These are phyloP conservation scores for Lepas anatifera DNA, from an alignment of 2,888 invertebrate species.

Conservation along the genomic window DNA sequence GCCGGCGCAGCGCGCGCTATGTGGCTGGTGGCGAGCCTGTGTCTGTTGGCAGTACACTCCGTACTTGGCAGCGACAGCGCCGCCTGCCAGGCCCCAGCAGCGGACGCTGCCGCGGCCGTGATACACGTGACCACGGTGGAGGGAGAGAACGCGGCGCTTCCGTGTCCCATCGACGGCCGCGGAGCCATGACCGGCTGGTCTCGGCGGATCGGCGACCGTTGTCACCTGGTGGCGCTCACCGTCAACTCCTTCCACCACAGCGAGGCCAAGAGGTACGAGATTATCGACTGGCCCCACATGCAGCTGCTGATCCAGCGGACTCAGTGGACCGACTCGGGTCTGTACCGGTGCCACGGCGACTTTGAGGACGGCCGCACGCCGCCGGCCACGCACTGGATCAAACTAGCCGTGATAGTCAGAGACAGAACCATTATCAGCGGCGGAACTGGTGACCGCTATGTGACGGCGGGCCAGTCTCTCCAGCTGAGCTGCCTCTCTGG, in stretches of 20 bases:
- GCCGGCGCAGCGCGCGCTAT: not conserved
- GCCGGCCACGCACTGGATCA: not conserved
- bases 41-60: not conserved
- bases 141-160: not conserved
- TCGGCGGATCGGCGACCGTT: not conserved
- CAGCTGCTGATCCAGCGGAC: not conserved
- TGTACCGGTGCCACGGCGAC: not conserved
- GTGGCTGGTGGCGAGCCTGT: not conserved
- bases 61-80: not conserved
- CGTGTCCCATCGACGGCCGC: not conserved
- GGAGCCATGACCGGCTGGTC: not conserved
- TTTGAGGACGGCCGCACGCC: not conserved
- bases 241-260: not conserved
- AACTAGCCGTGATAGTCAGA: not conserved
- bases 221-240: not conserved
- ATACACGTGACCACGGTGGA: not conserved
- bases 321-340: not conserved
- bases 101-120: not conserved
- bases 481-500: not conserved
- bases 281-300: not conserved
- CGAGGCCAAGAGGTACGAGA: not conserved
- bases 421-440: not conserved
- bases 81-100: not conserved
- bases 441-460: not conserved
- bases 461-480: not conserved